Conservation (phyloP, 2,888 invertebrate species). For the Unio delphinus region DNA sequence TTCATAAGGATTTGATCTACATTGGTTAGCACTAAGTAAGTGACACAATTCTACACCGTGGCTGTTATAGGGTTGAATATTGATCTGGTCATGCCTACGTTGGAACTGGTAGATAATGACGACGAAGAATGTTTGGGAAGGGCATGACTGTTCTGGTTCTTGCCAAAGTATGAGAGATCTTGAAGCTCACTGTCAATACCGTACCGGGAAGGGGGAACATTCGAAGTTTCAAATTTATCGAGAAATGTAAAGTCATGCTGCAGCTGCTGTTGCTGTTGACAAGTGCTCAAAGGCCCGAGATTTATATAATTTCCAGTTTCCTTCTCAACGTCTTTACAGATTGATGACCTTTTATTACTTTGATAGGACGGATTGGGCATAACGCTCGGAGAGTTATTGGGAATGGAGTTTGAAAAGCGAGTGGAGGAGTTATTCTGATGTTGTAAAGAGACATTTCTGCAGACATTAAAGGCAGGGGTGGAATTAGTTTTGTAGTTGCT, state of each 20-base stretch:
- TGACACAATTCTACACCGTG: slow-evolving; percentile 32
- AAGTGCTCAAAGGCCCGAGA: slow-evolving; percentile 44
- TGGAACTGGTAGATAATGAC: slow-evolving; percentile 31
- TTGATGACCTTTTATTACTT: slow-evolving; percentile 16
- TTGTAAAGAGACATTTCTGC: slow-evolving; percentile 38
- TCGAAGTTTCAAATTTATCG: slow-evolving; percentile 47
- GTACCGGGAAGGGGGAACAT: slow-evolving; percentile 43
- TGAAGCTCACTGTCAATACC: slow-evolving; percentile 38
- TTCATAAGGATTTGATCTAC: too few relatives aligned
- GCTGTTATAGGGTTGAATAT: slow-evolving; percentile 65
- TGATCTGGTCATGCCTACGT: slow-evolving; percentile 57
- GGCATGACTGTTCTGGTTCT: slow-evolving; percentile 37
- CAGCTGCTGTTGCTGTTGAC: slow-evolving; percentile 33
- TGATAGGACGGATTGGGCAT: slow-evolving; percentile 47
- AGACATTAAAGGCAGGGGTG: slow-evolving; percentile 46
- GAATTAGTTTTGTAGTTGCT: slow-evolving; percentile 43
- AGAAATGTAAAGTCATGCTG: slow-evolving; percentile 37
- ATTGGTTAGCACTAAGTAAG: too few relatives aligned
- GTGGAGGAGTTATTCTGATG: slow-evolving; percentile 36
- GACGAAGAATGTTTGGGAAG: slow-evolving; percentile 6
- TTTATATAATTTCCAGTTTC: slow-evolving; percentile 43
- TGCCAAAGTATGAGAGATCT: slow-evolving; percentile 30
- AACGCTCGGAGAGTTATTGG: slow-evolving; percentile 27
- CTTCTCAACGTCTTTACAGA: slow-evolving; percentile 56
- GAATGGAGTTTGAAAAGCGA: slow-evolving; percentile 9